Evolutionary conservation across 2,888 invertebrate species (phyloP).

Genomic region (Neoscelio sp.): DNA sequence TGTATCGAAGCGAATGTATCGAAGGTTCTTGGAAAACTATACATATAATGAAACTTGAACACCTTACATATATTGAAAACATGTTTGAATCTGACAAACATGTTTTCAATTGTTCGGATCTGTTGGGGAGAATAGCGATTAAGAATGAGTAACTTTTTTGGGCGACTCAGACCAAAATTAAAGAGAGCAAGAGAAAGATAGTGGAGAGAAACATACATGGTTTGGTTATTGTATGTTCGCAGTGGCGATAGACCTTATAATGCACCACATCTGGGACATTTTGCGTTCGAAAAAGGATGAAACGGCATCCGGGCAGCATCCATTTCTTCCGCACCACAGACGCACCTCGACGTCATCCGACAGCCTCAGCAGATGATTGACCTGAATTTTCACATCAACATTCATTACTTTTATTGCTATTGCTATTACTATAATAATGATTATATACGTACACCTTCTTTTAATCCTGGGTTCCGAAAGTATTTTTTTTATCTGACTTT

Average conservation of each 20-base stretch:
- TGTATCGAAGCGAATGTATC: too few relatives aligned
- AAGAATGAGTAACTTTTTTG: too few relatives aligned
- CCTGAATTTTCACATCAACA: slow-evolving; percentile 68
- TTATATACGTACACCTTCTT: too few relatives aligned
- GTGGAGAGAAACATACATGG: slow-evolving; percentile 81
- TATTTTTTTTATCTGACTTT: too few relatives aligned
- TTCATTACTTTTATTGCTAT: background rate
- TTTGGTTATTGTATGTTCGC: slow-evolving; percentile 87
- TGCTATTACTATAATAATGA: too few relatives aligned
- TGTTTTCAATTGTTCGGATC: too few relatives aligned
- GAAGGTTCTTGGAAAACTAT: too few relatives aligned
- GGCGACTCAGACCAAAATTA: too few relatives aligned
- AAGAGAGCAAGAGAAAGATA: background rate
- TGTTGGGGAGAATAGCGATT: too few relatives aligned
- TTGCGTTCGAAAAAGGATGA: slow-evolving; percentile 87
- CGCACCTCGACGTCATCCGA: slow-evolving; percentile 82
- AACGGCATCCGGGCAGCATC: slow-evolving; percentile 83
- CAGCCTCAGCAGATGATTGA: slow-evolving; percentile 82
- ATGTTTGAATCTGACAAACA: too few relatives aligned
- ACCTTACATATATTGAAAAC: too few relatives aligned
- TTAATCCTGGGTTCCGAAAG: background rate
- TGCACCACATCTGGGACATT: slow-evolving; percentile 99
- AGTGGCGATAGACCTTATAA: slow-evolving; percentile 99
- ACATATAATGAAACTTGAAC: too few relatives aligned
- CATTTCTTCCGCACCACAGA: slow-evolving; percentile 81